Evolutionary conservation across 1,140 invertebrate species (phyloP), one percentile per base, ranked within the genome.

Genomic region (Kradibia gibbosae): DNA sequence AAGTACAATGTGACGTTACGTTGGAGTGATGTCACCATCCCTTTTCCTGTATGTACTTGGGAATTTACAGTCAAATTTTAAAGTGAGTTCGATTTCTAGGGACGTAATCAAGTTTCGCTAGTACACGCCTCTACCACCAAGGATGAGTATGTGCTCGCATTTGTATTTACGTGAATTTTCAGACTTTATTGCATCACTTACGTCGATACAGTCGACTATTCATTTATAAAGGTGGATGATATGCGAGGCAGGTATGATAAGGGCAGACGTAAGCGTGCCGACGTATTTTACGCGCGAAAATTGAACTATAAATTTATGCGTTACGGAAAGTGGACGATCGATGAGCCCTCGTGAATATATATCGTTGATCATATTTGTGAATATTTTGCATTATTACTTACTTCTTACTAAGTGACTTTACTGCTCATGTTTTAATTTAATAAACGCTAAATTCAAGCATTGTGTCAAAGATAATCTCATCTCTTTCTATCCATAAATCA

Each of bases 101-200:
- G 48, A 75, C 75, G 77, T 82, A 82, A 85, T 83, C 78, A 65
- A 82, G 82, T 83, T 80, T 83, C 67, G 39, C 39, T 65, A 79
- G 73, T 3, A 11, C 70, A 45, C 78, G 72, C 78, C 74, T 67
- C 70, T 53, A 70, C 48, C 34, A 17, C 31, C n/a, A 42, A 53
- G 22, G 25, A n/a, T 36, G 48, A 45, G 10, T 15, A 57, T n/a
- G 36, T n/a, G 10, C 34, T 48, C 62, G 17, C 48, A 39, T 5
- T n/a, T 72, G 10, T 50, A 72, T 60, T 34, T 50, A 4, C 50
- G 8, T 39, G 76, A 67, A 36, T 78, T 80, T 81, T 71, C 71
- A 36, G 82, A 81, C 70, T 83, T 74, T 50, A 67, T 48, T 42
- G 22, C 62, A 45, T 79, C 80, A 83, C 82, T 83, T 80, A 81